Evolutionary conservation across 2,113 vertebrate species (phyloP).

Genomic region (rat (Rattus norvegicus)): DNA sequence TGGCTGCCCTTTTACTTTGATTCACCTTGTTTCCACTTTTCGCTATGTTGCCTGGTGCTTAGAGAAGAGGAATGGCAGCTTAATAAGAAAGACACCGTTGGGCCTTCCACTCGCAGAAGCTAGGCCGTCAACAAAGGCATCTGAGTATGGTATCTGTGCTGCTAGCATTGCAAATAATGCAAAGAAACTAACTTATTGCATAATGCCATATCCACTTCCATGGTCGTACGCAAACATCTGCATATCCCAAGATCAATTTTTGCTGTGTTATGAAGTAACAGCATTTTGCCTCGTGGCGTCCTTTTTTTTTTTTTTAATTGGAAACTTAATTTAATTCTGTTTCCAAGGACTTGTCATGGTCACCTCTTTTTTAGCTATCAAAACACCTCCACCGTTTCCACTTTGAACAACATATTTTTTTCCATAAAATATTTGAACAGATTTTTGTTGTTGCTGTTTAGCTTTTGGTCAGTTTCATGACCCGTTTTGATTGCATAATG

Average conservation of each 20-base stretch:
- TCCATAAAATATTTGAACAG: neutral
- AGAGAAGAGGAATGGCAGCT: neutral
- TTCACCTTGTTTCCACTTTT: neutral
- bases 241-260: neutral
- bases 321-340: neutral
- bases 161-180: slow-evolving; percentile 31
- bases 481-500: neutral
- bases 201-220: neutral
- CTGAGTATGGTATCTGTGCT: neutral
- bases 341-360: too few species aligned
- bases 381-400: neutral
- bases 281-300: neutral
- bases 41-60: neutral
- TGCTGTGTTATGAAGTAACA: neutral
- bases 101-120: neutral
- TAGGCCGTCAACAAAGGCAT: neutral
- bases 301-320: neutral
- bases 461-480: neutral
- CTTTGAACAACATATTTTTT: neutral
- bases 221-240: neutral
- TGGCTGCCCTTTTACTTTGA: neutral
- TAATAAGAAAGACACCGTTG: neutral
- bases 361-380: neutral
- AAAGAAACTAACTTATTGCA: neutral
- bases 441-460: neutral